Base-by-base conservation (phyloP, 2,797 vertebrate species). In the Acanthurus tractus region DNA sequence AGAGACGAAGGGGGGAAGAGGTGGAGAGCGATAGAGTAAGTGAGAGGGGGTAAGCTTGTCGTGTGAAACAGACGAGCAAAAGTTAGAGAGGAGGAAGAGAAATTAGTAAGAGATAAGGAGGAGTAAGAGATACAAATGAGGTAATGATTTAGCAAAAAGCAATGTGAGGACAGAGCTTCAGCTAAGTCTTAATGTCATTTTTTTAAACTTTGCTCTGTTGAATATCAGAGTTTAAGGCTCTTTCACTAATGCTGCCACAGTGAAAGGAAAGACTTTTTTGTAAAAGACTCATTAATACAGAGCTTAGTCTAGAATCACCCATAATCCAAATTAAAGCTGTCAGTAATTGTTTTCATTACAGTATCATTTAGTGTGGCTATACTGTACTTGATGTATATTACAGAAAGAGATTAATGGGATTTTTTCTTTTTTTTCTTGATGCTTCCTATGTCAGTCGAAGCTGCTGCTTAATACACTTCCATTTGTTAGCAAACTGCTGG, bases 281-380 rank as follows among this genome's bases (percentile, higher is more conserved):
- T 36, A 65, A 61, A 81, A 87, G 61, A 78, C 78, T 84, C 53
- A 1, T 59, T 85, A 82, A 91, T 86, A 74, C 89, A 82, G 76
- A 80, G 64, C 77, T 90, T 87, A 83, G 82, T 81, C 69, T 42
- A 48, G 67, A 83, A 85, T 89, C 84, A 81, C 29, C 67, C 53
- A 49, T 85, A 86, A 91, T 91, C 85, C 84, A 81, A 76, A 74
- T 82, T 57, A 82, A 90, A 90, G 74, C 78, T 66, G 59, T 57
- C 70, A 70, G 64, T 86, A 84, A 82, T 83, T 87, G 73, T 79
- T 84, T 89, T 74, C 46, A 78, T 83, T 76, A 70, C 63, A 76
- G n/a, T 77, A 72, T 77, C 65, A 68, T 70, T 86, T 38, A 72
- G 44, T 72, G 65, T 61, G 63, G 48, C 36, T 67, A 20, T 48